phyloP scores from a whole-genome alignment of 2,113 vertebrate species.

The Laticauda colubrina region DNA sequence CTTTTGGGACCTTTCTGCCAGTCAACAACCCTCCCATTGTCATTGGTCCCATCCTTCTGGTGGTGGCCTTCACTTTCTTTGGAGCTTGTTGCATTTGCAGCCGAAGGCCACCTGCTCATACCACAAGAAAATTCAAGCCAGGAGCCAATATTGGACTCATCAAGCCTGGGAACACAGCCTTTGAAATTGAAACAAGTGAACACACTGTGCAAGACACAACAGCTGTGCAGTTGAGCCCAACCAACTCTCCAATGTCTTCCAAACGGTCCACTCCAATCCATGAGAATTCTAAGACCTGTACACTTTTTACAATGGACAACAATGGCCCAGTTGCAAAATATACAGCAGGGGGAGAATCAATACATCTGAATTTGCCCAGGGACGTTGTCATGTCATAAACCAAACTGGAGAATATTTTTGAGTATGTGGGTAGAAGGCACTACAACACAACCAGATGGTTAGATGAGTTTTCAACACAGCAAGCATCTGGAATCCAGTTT shows the following conservation, averaged over 20 bases:
- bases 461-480: conserved; percentile 15
- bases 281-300: conserved; percentile 53
- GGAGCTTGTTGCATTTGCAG: conserved; percentile 86
- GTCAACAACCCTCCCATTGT: conserved; percentile 85
- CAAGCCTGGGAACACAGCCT: conserved; percentile 76
- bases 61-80: conserved; percentile 85
- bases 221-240: conserved; percentile 88
- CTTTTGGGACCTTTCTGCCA: conserved; percentile 82
- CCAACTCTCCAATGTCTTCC: conserved; percentile 81
- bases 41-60: conserved; percentile 84
- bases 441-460: conserved; percentile 8
- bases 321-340: conserved; percentile 62
- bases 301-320: conserved; percentile 69
- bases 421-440: conserved; percentile 18
- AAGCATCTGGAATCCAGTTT: conserved; percentile 29
- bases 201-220: conserved; percentile 94
- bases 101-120: conserved; percentile 69
- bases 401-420: conserved; percentile 25
- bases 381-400: conserved; percentile 63
- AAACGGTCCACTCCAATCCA: conserved; percentile 76
- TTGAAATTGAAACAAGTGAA: conserved; percentile 94
- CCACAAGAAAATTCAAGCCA: conserved; percentile 60
- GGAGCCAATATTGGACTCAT: conserved; percentile 75
- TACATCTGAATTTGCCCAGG: conserved; percentile 72
- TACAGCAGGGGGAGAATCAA: conserved; percentile 50